These are phyloP conservation scores for Serripes groenlandicus DNA, from an alignment of 2,888 invertebrate genomes.

Conservation along the genomic window DNA sequence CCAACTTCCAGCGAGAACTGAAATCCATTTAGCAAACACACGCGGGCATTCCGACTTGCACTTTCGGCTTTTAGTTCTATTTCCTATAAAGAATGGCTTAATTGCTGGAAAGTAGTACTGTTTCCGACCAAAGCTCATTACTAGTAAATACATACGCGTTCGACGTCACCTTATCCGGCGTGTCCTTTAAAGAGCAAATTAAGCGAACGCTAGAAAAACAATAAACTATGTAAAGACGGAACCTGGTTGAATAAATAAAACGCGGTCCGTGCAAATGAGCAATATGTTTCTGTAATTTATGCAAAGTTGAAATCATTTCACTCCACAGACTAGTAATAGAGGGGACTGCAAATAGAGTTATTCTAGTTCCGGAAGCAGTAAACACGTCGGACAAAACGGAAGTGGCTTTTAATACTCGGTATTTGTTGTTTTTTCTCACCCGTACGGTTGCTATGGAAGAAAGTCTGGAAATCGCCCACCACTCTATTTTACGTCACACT, in stretches of 20 bases:
- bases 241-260: slow-evolving; percentile 42
- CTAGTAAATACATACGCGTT: slow-evolving; percentile 9
- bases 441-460: slow-evolving; percentile 11
- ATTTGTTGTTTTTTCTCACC: slow-evolving; percentile 29
- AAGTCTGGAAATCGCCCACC: slow-evolving; percentile 26
- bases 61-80: slow-evolving; percentile 31
- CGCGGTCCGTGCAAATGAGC: slow-evolving; percentile 42
- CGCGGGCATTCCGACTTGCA: slow-evolving; percentile 4
- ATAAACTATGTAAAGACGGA: slow-evolving; percentile 37
- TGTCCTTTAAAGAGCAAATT: slow-evolving; percentile 50
- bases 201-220: slow-evolving; percentile 18
- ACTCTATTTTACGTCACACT: slow-evolving; percentile 6
- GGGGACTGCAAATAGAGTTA: slow-evolving; percentile 28
- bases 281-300: slow-evolving; percentile 38
- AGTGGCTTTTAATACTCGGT: slow-evolving; percentile 51
- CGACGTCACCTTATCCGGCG: slow-evolving; percentile 44
- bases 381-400: slow-evolving; percentile 54
- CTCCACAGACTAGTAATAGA: slow-evolving; percentile 21
- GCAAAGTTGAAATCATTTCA: slow-evolving; percentile 29
- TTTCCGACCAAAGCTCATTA: slow-evolving; percentile 27
- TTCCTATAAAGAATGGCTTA: slow-evolving; percentile 25
- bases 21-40: slow-evolving; percentile 16
- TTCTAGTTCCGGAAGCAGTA: slow-evolving; percentile 53
- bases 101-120: slow-evolving; percentile 31
- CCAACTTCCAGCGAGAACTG: neutral